Percentiles rank a stretch among this genome's conserved stretches.
These are phyloP conservation scores for Atta texana DNA, from an alignment of 1,140 invertebrate genomes.

Conservation along the genomic window DNA sequence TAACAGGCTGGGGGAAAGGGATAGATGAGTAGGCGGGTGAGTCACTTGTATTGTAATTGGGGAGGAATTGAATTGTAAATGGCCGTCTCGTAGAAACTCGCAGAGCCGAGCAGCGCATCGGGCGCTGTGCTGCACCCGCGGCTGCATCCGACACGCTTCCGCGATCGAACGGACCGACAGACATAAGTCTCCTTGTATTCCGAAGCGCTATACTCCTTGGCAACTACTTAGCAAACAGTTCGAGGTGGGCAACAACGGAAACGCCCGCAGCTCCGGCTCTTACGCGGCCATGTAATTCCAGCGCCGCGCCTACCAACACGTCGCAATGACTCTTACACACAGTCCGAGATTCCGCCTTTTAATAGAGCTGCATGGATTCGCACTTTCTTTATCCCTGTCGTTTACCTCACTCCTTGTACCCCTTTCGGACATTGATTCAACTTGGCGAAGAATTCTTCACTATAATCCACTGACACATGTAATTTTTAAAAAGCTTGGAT, in stretches of 20 bases:
- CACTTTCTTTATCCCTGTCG: neutral
- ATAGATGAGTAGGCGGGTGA: neutral
- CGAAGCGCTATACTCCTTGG: conserved; percentile 50
- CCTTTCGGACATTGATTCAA: neutral
- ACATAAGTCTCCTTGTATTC: conserved; percentile 56
- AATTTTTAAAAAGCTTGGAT: neutral
- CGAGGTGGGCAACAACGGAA: neutral
- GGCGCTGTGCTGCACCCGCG: neutral
- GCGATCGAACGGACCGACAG: conserved; percentile 33
- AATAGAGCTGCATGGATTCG: neutral
- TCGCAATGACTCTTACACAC: conserved; percentile 1
- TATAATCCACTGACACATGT: neutral
- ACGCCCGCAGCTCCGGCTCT: neutral
- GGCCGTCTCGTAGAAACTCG: neutral
- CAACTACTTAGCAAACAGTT: conserved; percentile 62
- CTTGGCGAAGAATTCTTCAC: neutral
- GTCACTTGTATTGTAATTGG: conserved; percentile 53
- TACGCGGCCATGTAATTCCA: conserved; percentile 13
- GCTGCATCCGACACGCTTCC: conserved; percentile 41
- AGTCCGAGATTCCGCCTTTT: neutral
- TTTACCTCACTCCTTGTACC: neutral
- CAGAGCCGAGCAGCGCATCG: neutral
- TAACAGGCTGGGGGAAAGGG: neutral
- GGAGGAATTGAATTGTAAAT: conserved; percentile 61
- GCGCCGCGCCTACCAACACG: neutral